A percentile compares a stretch with the other conserved stretches of the same genome.
Conservation (phyloP, 2,797 vertebrate species). For the Myiothlypis coronata region DNA sequence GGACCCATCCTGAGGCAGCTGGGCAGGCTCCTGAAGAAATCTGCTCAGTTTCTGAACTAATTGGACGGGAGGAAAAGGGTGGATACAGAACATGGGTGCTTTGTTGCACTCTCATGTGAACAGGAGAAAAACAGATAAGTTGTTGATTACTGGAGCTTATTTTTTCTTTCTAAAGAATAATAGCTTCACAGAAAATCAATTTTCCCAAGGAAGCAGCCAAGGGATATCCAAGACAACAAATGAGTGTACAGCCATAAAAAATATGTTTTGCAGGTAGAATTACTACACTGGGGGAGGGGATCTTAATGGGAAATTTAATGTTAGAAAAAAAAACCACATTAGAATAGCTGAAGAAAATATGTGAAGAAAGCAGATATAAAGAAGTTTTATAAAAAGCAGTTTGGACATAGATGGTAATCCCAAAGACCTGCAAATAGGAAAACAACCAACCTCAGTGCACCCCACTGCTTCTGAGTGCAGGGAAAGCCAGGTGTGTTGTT, state of each 20-base stretch:
- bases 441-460: background rate
- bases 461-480: background rate
- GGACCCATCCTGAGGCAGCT: background rate
- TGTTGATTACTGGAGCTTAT: background rate
- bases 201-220: background rate
- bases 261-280: background rate
- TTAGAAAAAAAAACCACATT: background rate
- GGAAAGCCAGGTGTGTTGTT: background rate
- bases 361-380: background rate
- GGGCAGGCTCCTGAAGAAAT: background rate
- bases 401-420: background rate
- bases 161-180: background rate
- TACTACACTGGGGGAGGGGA: rapidly evolving
- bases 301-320: background rate
- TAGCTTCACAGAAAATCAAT: background rate
- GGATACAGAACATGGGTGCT: background rate
- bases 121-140: background rate
- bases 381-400: background rate
- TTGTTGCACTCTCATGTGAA: background rate
- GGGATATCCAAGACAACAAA: background rate
- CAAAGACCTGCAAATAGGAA: background rate
- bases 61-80: background rate
- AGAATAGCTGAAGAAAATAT: background rate
- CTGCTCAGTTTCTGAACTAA: background rate
- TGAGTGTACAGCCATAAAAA: background rate